phyloP scores from a whole-genome alignment of 2,113 vertebrate genomes.

The Dryoscopus gambensis region DNA sequence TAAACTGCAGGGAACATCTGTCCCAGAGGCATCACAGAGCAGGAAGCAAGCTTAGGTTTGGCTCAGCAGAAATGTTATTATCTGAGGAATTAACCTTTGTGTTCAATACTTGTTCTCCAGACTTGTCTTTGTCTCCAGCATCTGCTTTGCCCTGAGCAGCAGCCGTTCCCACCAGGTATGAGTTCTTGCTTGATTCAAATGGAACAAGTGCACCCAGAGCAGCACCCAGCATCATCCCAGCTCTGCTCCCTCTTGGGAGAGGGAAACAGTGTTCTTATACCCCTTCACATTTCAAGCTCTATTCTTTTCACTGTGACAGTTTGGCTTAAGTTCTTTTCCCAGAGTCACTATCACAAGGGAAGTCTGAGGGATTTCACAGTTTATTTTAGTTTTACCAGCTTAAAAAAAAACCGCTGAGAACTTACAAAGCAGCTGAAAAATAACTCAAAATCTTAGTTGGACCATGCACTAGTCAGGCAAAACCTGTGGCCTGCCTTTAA shows the following conservation, averaged over 20 bases:
- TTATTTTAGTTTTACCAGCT: background rate
- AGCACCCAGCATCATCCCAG: background rate
- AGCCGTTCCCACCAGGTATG: background rate
- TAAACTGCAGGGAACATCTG: background rate
- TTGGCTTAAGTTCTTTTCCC: background rate
- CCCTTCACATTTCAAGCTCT: background rate
- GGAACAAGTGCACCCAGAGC: background rate
- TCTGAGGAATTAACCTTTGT: slow-evolving; percentile 25
- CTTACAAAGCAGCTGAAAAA: background rate
- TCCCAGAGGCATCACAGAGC: background rate
- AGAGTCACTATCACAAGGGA: background rate
- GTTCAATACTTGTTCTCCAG: background rate
- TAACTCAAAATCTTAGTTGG: slow-evolving; percentile 5
- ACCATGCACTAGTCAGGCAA: background rate
- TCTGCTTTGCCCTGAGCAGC: background rate
- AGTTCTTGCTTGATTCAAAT: background rate
- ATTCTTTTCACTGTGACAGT: background rate
- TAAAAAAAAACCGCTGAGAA: background rate
- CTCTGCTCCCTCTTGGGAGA: background rate
- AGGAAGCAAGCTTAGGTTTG: background rate
- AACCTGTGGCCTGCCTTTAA: background rate
- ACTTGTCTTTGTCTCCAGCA: background rate
- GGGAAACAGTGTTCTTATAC: background rate
- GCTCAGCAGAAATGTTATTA: slow-evolving; percentile 1
- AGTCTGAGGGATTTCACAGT: background rate